Base-by-base conservation (phyloP, 2,888 invertebrate species). In the Gnatocerus cornutus region DNA sequence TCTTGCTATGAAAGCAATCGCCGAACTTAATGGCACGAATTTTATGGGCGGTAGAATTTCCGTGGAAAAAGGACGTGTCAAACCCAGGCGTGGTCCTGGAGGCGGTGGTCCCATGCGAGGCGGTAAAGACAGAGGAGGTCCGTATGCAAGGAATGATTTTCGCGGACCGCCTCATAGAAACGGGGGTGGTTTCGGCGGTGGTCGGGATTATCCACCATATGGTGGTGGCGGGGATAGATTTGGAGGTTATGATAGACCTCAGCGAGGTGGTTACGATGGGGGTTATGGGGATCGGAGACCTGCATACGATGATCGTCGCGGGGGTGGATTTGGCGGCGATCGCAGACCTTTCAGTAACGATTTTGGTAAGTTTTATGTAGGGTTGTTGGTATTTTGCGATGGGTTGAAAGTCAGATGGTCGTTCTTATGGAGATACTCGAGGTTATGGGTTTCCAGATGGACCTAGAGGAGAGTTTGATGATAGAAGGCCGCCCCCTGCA, bases 11-110 rank as follows among this genome's bases (percentile, higher is more conserved):
- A 90, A 90, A 64, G 96, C 96, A 0, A 94, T 95, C 76, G 89
- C 91, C 72, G 93, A 91, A 29, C 85, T 96, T 29, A 92, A 96
- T 84, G 94, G 94, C 77, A 88, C 91, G 0, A 90, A 91, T 53
- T 95, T 96, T 83, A 94, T 94, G 85, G 96, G 96, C 16, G 91
- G 91, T 58, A 89, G 90, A 70, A 94, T 96, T 76, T 92, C 93
- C 69, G 96, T 96, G 2, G 96, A 96, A 83, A 90, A 91, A 74
- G 93, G 93, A 0, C 89, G 93, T 43, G 91, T 93, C 56, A 93
- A 93, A 83, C 91, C 92, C 69, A 88, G 90, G 48, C 88, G 89
- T 0, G 86, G 87, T 68, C 87, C 89, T 10, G 86, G 87, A 6
- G 85, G 86, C 12, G 85, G 84, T 37, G 87, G 83, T 65, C 87